phyloP scores from a whole-genome alignment of 2,797 vertebrate genomes.

The Intellagama lesueurii region DNA sequence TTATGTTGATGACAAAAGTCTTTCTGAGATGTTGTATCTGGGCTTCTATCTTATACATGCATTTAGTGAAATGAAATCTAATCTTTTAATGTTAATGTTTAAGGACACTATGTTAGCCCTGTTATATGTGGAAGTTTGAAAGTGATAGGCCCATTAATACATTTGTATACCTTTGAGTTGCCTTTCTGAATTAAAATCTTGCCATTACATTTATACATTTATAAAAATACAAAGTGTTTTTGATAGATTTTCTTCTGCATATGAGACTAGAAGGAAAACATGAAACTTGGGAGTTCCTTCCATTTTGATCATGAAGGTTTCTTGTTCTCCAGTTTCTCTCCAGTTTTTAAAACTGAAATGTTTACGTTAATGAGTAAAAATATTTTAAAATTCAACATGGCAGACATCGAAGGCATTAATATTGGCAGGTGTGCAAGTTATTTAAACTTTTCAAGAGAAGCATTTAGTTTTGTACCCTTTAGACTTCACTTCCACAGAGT shows the following conservation, averaged over 20 bases:
- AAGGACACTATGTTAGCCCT: neutral
- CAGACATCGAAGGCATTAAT: conserved; percentile 52
- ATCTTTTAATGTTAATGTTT: neutral
- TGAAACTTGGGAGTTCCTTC: conserved; percentile 49
- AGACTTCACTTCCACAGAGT: conserved; percentile 42
- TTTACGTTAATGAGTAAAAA: conserved; percentile 71
- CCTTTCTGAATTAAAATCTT: neutral
- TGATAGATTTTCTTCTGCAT: conserved; percentile 57
- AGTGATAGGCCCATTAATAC: neutral
- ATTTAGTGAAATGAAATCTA: neutral
- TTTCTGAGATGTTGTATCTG: neutral
- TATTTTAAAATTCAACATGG: conserved; percentile 70
- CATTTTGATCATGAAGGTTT: conserved; percentile 57
- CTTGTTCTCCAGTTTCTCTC: conserved; percentile 63
- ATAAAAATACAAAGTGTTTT: neutral
- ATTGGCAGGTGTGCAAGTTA: conserved; percentile 60
- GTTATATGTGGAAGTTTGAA: neutral
- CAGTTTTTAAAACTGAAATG: conserved; percentile 56
- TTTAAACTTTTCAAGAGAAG: conserved; percentile 62
- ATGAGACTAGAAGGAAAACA: conserved; percentile 49
- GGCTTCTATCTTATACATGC: too few species aligned
- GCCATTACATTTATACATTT: neutral
- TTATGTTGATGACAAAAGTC: neutral
- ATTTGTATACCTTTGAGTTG: neutral
- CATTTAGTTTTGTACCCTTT: conserved; percentile 55